These are phyloP conservation scores for Molossus molossus DNA, from an alignment of 2,797 vertebrate genomes.

Conservation along the genomic window DNA sequence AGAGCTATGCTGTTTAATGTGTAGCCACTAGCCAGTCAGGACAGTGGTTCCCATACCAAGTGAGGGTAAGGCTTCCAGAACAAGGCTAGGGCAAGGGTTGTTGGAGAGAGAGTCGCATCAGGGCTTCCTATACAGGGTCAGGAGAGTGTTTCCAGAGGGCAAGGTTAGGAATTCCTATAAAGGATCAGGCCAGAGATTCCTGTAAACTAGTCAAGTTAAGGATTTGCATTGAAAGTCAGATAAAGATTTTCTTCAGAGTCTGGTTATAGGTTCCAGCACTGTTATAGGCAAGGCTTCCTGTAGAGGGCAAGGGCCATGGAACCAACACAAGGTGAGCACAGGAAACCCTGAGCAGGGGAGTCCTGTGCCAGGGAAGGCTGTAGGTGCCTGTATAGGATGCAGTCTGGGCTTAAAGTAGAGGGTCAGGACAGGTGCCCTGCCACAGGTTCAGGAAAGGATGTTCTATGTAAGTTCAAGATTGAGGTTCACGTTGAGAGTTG, in stretches of 20 bases:
- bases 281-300: conserved; percentile 18
- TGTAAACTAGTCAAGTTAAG: background rate
- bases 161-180: conserved; percentile 39
- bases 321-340: background rate
- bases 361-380: conserved; percentile 25
- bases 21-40: background rate
- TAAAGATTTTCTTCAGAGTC: conserved; percentile 33
- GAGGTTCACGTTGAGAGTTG: conserved; percentile 29
- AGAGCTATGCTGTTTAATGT: background rate
- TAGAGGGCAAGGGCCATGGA: conserved; percentile 16
- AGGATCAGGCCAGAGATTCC: conserved; percentile 1
- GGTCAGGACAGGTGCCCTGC: background rate
- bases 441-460: background rate
- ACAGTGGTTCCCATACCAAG: background rate
- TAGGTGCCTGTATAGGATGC: background rate
- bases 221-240: conserved; percentile 42
- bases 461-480: conserved; percentile 40
- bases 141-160: conserved; percentile 42
- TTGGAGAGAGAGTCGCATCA: background rate
- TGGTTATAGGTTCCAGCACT: background rate
- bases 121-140: background rate
- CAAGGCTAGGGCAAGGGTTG: conserved; percentile 1
- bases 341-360: background rate
- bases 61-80: background rate
- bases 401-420: background rate